phyloP scores from a whole-genome alignment of 2,888 invertebrate species.

The Schizotus pectinicornis region DNA sequence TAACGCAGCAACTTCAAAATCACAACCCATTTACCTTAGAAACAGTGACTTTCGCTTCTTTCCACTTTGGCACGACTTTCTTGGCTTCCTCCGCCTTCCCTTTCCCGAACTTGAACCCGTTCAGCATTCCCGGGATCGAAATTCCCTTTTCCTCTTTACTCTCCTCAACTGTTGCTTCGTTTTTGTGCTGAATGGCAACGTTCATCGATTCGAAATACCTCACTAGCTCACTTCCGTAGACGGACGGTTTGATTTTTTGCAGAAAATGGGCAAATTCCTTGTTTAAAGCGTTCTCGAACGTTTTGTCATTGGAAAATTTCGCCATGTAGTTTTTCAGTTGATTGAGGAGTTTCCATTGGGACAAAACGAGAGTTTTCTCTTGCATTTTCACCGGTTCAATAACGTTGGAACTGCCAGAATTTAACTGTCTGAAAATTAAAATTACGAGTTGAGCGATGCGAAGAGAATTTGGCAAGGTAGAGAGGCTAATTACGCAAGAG shows the following conservation, averaged over 20 bases:
- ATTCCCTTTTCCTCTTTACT: slow-evolving; percentile 37
- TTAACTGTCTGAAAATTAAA: slow-evolving; percentile 38
- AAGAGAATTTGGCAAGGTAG: no score
- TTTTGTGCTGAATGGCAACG: slow-evolving; percentile 5
- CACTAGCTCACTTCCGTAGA: slow-evolving; percentile 50
- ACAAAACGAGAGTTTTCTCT: slow-evolving; percentile 49
- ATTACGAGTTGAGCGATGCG: no score
- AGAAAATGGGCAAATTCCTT: slow-evolving; percentile 62
- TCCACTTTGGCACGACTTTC: slow-evolving; percentile 60
- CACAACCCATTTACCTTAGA: slow-evolving; percentile 43
- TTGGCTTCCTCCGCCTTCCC: slow-evolving; percentile 46
- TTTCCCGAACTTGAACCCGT: slow-evolving; percentile 53
- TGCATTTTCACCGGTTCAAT: slow-evolving; percentile 50
- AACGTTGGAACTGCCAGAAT: slow-evolving; percentile 40
- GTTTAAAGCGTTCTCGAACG: slow-evolving; percentile 57
- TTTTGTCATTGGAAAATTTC: slow-evolving; percentile 56
- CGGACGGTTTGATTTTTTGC: slow-evolving; percentile 59
- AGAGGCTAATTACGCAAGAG: no score
- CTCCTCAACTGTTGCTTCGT: slow-evolving; percentile 8
- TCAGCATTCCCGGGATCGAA: slow-evolving; percentile 56
- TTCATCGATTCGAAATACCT: slow-evolving; percentile 46
- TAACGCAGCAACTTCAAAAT: background rate
- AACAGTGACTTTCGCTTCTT: slow-evolving; percentile 47
- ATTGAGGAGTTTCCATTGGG: slow-evolving; percentile 59
- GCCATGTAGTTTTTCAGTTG: slow-evolving; percentile 59